phyloP scores from a whole-genome alignment of 1,140 invertebrate species.

The Drosophila nasuta region DNA sequence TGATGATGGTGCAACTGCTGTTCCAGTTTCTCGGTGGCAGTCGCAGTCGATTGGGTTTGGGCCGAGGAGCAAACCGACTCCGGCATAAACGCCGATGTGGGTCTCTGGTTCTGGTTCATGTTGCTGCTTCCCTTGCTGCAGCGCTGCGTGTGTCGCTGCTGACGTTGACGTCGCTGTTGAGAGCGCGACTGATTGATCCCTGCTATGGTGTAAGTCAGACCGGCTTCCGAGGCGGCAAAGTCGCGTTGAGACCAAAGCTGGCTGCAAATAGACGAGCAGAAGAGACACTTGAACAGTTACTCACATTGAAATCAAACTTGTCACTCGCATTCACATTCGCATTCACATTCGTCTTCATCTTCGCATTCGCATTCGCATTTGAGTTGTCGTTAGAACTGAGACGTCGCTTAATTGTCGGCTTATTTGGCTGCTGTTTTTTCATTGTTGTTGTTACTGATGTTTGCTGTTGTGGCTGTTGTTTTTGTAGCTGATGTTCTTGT shows the following conservation, averaged over 20 bases:
- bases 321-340: conserved; percentile 37
- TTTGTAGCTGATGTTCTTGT: conserved; percentile 47
- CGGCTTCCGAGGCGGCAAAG: conserved; percentile 79
- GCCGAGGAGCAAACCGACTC: conserved; percentile 80
- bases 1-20: conserved; percentile 77
- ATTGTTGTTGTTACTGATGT: conserved; percentile 14
- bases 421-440: conserved; percentile 31
- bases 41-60: conserved; percentile 79
- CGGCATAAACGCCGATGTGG: conserved; percentile 73
- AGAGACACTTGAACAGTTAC: neutral
- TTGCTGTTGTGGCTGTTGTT: conserved; percentile 41
- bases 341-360: conserved; percentile 20
- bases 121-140: conserved; percentile 68
- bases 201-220: conserved; percentile 78
- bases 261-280: conserved; percentile 26
- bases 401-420: conserved; percentile 57
- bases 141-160: conserved; percentile 65
- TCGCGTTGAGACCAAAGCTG: conserved; percentile 77
- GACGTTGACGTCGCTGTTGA: conserved; percentile 67
- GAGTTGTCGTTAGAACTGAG: conserved; percentile 48
- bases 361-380: conserved; percentile 57
- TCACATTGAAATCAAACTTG: conserved; percentile 9
- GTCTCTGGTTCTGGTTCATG: conserved; percentile 40
- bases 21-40: conserved; percentile 77
- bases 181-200: conserved; percentile 64